These are phyloP conservation scores for Orientallactaga sibirica DNA, from an alignment of 2,797 vertebrate species.

Conservation along the genomic window DNA sequence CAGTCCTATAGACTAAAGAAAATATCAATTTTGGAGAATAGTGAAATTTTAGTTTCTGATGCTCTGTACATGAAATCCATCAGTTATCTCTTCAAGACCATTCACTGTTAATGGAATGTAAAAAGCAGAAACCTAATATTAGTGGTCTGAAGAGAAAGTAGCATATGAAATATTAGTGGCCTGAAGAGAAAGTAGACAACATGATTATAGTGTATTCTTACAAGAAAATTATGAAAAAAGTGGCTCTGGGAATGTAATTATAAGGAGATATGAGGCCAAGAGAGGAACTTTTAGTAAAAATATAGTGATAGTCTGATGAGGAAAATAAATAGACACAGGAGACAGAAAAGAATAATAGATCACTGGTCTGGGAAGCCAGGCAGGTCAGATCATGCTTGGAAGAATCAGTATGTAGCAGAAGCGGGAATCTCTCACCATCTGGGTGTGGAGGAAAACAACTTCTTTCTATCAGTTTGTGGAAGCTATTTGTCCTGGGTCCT, in stretches of 20 bases:
- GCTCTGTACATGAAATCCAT: background rate
- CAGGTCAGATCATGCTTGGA: background rate
- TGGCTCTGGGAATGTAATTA: background rate
- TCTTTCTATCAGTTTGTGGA: background rate
- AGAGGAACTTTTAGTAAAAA: background rate
- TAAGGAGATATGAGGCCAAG: background rate
- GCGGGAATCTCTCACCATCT: background rate
- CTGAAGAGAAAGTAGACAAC: background rate
- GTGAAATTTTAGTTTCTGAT: background rate
- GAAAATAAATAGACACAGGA: constrained; percentile 26
- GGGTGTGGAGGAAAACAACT: background rate
- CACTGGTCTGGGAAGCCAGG: background rate
- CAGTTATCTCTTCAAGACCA: background rate
- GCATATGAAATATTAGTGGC: background rate
- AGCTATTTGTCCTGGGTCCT: background rate
- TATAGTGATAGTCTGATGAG: background rate
- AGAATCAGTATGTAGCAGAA: background rate
- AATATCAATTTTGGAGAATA: background rate
- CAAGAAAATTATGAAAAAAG: constrained; percentile 18
- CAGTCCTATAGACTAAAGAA: background rate
- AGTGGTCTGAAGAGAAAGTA: background rate
- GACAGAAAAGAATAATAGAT: background rate
- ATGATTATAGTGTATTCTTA: background rate
- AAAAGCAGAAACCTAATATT: constrained; percentile 20
- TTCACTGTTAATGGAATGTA: background rate